A percentile compares a stretch with the other conserved stretches of the same genome.
These are phyloP conservation scores for Tupaia tana DNA, from an alignment of 2,113 vertebrate species.

Conservation along the genomic window DNA sequence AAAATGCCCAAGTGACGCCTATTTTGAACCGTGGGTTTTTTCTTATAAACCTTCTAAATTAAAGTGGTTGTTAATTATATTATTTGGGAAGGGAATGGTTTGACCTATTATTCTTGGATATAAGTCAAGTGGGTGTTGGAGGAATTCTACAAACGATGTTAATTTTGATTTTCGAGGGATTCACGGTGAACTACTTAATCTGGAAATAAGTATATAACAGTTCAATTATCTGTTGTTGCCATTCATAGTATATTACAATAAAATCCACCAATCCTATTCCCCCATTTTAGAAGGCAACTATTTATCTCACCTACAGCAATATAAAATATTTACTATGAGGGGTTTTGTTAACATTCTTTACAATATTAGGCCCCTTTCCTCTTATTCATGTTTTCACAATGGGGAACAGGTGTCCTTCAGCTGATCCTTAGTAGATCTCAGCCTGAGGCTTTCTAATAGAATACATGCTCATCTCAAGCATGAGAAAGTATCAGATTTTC, in stretches of 20 bases:
- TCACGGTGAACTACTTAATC: slow-evolving; percentile 36
- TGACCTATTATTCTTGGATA: not conserved
- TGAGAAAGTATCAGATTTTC: not conserved
- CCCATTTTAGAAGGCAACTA: not conserved
- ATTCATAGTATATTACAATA: not conserved
- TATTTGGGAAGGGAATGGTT: not conserved
- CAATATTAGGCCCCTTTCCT: not conserved
- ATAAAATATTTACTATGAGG: not conserved
- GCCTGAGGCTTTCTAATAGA: not conserved
- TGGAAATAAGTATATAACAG: not conserved
- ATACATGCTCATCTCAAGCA: not conserved
- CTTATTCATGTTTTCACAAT: not conserved
- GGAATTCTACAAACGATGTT: not conserved
- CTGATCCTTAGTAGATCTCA: not conserved
- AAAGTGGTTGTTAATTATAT: not conserved
- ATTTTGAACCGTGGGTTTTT: not conserved
- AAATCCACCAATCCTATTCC: not conserved
- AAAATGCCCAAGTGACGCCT: not conserved
- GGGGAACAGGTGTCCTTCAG: not conserved
- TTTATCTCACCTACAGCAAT: not conserved
- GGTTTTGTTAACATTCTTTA: not conserved
- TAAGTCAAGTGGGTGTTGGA: not conserved
- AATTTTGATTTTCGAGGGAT: not conserved
- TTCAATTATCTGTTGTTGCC: not conserved
- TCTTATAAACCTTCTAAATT: not conserved